phyloP scores from a whole-genome alignment of 2,113 vertebrate species.

The Cavia aperea region DNA sequence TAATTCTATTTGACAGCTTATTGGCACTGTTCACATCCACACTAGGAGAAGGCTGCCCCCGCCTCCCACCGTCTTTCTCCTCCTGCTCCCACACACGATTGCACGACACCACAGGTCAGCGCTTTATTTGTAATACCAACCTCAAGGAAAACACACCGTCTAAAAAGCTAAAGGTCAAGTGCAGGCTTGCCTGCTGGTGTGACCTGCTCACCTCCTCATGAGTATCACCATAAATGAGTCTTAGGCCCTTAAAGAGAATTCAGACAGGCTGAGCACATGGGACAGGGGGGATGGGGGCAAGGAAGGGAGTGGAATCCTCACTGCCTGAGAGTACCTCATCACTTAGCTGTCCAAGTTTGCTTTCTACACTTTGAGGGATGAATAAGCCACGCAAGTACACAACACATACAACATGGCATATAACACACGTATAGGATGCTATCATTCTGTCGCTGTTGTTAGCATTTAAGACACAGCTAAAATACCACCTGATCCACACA shows the following conservation, averaged over 20 bases:
- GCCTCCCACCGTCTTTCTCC: background rate
- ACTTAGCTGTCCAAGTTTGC: background rate
- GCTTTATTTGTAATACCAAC: constrained; percentile 9
- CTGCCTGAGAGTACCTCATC: background rate
- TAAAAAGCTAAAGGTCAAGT: background rate
- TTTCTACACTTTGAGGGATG: background rate
- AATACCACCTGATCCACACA: background rate
- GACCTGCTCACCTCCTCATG: background rate
- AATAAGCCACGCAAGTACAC: background rate
- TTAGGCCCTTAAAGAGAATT: constrained; percentile 17
- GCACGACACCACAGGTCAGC: constrained; percentile 16
- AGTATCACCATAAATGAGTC: constrained; percentile 10
- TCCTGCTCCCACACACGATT: background rate
- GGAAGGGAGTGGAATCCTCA: background rate
- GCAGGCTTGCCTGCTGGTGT: background rate
- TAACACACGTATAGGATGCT: fast-evolving
- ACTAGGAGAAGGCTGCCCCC: background rate
- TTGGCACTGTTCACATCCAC: constrained; percentile 31
- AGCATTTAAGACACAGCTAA: background rate
- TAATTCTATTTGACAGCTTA: constrained; percentile 67
- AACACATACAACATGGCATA: background rate
- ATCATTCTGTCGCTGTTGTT: background rate
- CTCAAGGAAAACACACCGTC: background rate
- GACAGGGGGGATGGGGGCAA: background rate
- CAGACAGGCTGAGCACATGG: background rate